Evolutionary conservation across 2,113 vertebrate species (phyloP).

Genomic region (Tragelaphus buxtoni): DNA sequence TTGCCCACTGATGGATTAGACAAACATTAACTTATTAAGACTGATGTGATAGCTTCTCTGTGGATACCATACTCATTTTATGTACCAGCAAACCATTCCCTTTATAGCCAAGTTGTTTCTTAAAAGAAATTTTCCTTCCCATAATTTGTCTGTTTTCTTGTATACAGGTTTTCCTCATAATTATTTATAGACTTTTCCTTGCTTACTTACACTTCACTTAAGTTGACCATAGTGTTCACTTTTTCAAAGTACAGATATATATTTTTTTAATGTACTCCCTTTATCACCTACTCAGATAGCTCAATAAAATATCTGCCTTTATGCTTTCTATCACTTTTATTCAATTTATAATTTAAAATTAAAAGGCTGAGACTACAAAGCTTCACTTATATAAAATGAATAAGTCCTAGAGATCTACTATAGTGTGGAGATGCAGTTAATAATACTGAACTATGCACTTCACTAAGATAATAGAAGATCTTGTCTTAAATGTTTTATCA

Average conservation of each 20-base stretch:
- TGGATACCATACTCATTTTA: not conserved
- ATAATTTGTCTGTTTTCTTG: not conserved
- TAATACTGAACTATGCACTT: not conserved
- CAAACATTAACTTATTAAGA: not conserved
- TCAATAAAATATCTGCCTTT: not conserved
- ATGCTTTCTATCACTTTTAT: not conserved
- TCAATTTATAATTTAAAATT: not conserved
- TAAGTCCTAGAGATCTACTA: not conserved
- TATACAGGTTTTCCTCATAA: not conserved
- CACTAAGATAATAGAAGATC: not conserved
- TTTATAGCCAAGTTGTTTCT: not conserved
- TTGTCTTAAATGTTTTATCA: not conserved
- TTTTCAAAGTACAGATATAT: not conserved
- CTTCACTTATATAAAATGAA: not conserved
- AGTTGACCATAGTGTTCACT: not conserved
- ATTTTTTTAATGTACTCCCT: not conserved
- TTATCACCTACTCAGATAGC: not conserved
- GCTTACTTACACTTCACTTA: not conserved
- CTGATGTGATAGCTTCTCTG: not conserved
- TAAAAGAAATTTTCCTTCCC: not conserved
- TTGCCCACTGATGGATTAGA: not conserved
- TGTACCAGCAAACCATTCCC: not conserved
- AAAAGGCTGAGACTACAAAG: not conserved
- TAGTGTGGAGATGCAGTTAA: not conserved
- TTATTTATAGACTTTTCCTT: not conserved